Base-by-base conservation (phyloP, 1,140 invertebrate species). In the Heterodera schachtii region DNA sequence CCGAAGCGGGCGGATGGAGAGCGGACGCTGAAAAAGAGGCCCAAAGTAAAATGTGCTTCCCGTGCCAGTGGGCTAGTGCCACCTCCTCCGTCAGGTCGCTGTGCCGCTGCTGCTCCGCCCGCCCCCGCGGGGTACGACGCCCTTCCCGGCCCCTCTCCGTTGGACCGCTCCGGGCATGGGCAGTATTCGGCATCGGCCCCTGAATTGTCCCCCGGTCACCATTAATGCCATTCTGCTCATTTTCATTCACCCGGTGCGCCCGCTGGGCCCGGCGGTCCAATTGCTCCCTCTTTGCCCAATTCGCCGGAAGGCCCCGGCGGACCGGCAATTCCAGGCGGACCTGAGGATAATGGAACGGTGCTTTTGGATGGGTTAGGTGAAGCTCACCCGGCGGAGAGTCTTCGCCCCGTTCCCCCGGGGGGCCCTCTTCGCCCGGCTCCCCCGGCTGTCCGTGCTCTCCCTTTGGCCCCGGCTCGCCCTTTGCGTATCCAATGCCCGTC, bases 161-260 rank as follows among this genome's bases (percentile, higher is more conserved):
- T 76, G 47, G 73, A 78, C 44, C 82, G 82, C 6, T 52, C 74
- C 19, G 83, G 83, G 47, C 83, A 84, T 46, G 83, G 82, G 60
- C 83, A 84, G 74, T 84, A 83, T 47, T 83, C 82, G 21, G 82
- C 82, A 71, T 83, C 82, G 52, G 75, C 82, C 0, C 82, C 82
- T 80, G n/a, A 9, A 57, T 4, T 9, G 11, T 16, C 57, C 13
- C 21, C 16, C 6, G 13, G 9, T 41, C 19, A 47, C 8, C 60
- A 47, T 78, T 11, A 49, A n/a, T 60, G 6, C 46, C 21, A n/a
- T 46, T 21, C 46, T 31, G 31, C 31, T 31, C 31, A n/a, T 21
- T 16, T 19, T 46, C 11, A 47, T 41, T 47, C 46, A 81, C 79
- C 78, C 19, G 83, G 83, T 16, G 44, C 44, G 11, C 82, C 83